These are phyloP conservation scores for Diogma glabrata DNA, from an alignment of 2,888 invertebrate genomes.

Conservation along the genomic window DNA sequence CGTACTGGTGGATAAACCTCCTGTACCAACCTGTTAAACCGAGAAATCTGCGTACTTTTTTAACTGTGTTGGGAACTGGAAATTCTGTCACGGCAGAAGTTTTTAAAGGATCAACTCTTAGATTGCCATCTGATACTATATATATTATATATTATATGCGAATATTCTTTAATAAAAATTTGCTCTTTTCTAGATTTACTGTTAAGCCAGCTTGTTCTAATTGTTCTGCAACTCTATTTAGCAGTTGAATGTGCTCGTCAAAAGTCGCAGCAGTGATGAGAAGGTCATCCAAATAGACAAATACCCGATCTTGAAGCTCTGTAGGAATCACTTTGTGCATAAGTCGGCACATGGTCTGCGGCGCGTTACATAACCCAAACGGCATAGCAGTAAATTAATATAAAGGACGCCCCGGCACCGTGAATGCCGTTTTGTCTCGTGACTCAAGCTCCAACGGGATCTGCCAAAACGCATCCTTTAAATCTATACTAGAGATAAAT, in stretches of 20 bases:
- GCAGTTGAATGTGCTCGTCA: neutral
- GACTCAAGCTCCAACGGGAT: conserved; percentile 16
- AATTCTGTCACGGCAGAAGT: conserved; percentile 13
- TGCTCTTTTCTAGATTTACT: neutral
- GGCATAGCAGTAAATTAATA: neutral
- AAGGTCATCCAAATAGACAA: too few species aligned
- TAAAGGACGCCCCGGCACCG: conserved; percentile 19
- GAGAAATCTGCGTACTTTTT: conserved; percentile 18
- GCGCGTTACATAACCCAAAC: neutral
- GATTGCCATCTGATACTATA: conserved; percentile 10
- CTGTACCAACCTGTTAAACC: conserved; percentile 19
- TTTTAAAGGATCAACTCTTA: neutral
- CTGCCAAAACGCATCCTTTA: conserved; percentile 9
- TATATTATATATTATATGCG: conserved; percentile 9
- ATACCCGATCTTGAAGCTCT: neutral
- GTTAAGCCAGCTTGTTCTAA: neutral
- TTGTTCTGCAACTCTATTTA: neutral
- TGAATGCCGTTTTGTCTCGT: conserved; percentile 20
- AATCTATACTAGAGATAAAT: conserved; percentile 19
- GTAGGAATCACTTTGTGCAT: conserved; percentile 19
- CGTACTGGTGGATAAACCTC: neutral
- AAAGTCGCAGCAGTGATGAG: neutral
- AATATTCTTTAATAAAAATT: neutral
- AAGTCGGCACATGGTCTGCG: conserved; percentile 18
- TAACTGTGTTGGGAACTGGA: conserved; percentile 15